phyloP scores from a whole-genome alignment of 2,888 invertebrate species.

The Caenorhabditis sp. region DNA sequence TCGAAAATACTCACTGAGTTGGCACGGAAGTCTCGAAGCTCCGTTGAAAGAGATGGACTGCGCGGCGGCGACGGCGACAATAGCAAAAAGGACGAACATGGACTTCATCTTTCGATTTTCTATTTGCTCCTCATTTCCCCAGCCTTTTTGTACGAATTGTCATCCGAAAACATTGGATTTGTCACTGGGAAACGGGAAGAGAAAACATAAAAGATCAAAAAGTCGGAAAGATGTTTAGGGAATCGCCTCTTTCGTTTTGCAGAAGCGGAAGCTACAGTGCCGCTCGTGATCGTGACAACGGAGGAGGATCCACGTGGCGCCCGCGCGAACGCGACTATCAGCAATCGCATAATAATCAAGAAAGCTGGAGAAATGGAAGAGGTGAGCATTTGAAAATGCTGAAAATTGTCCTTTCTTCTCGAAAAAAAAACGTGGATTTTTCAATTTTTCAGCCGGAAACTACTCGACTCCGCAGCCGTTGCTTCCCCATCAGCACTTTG shows the following conservation, averaged over 20 bases:
- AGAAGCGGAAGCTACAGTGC: neutral
- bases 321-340: too few relatives aligned
- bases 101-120: too few relatives aligned
- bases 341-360: too few relatives aligned
- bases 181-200: neutral
- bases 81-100: conserved; percentile 12
- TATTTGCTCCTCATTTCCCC: too few relatives aligned
- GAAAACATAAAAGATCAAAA: conserved; percentile 7
- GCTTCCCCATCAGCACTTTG: conserved; percentile 31
- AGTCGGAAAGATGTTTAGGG: neutral
- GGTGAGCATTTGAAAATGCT: neutral
- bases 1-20: conserved; percentile 8
- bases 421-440: too few relatives aligned
- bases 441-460: too few relatives aligned
- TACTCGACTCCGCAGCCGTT: conserved; percentile 5
- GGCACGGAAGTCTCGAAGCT: neutral
- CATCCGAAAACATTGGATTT: neutral
- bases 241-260: neutral
- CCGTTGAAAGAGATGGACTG: conserved; percentile 22
- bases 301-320: too few relatives aligned
- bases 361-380: too few relatives aligned
- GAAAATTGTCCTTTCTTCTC: neutral
- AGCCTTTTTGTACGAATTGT: conserved; percentile 8
- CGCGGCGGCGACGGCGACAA: conserved; percentile 16
- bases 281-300: too few relatives aligned